Percentiles rank a stretch among this genome's conserved stretches.
phyloP scores from a whole-genome alignment of 2,113 vertebrate species.

The Oncorhynchus clarkii region DNA sequence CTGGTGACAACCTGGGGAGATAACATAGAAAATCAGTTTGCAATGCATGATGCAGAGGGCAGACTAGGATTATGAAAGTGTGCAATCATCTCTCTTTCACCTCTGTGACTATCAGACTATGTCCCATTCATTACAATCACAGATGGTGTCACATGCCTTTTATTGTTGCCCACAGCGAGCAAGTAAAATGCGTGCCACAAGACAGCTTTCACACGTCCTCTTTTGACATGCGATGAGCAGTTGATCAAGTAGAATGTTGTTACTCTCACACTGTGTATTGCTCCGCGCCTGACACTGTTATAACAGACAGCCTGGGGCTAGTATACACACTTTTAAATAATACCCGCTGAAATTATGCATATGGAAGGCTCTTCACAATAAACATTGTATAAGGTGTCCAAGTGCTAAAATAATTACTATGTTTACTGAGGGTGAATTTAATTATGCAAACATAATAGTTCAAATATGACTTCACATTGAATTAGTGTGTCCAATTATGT shows the following conservation, averaged over 20 bases:
- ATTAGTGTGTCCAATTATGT: not conserved
- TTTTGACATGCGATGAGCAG: constrained; percentile 12
- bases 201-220: constrained; percentile 35
- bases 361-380: not conserved
- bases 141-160: not conserved
- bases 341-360: not conserved
- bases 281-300: constrained; percentile 14
- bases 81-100: not conserved
- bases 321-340: constrained; percentile 46
- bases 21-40: constrained; percentile 5
- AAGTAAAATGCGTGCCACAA: not conserved
- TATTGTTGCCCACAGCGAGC: not conserved
- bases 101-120: not conserved
- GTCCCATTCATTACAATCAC: constrained; percentile 4
- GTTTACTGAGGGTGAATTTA: not conserved
- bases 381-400: not conserved
- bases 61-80: not conserved
- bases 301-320: constrained; percentile 54
- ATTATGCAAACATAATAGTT: not conserved
- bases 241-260: constrained; percentile 19
- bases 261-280: constrained; percentile 53
- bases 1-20: constrained; percentile 72
- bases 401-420: not conserved
- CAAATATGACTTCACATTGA: not conserved
- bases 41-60: not conserved